Evolutionary conservation across 2,797 vertebrate species (phyloP), one percentile per base, ranked within the genome.

Genomic region (Gymnocypris eckloni): DNA sequence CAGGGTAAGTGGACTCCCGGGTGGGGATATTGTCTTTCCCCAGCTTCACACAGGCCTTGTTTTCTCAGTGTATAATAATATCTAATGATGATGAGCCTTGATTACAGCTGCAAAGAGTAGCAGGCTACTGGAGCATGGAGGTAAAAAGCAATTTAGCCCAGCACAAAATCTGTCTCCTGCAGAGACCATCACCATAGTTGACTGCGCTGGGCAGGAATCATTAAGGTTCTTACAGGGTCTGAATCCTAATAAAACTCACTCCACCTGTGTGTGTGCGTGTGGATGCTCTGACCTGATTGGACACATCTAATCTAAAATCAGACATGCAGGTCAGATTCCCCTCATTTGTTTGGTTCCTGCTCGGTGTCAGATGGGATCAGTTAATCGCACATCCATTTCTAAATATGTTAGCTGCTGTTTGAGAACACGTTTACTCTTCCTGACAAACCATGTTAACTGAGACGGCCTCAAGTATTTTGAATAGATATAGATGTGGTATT

Each of bases 61-160:
- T 89, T 89, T 86, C 89, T 77, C 79, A 25, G 79, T 72, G 75
- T 85, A 83, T 85, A 86, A 90, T 85, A 85, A 87, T 86, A 72
- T 81, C 79, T 89, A 88, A 87, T 81, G 86, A 85, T 86, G 81
- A 86, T 86, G 83, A 87, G 72, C 64, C 86, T 80, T 87, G 83
- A 87, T 87, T 88, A 90, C 81, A 59, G 28, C 80, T 66, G 76
- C 70, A 73, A 82, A 83, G 69, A 64, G 10, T 83, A 69, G 28
- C 73, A 48, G 54, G 79, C 41, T 43, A 72, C 80, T 86, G 39
- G 81, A 89, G 83, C 89, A 71, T 25, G 8, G 76, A 52, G 64
- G 28, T 69, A 78, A 82, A 70, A 87, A 82, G 75, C 67, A 83
- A 87, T 86, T 85, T 85, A 83, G 80, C 54, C 25, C 48, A 84